Evolutionary conservation across 2,797 vertebrate species (phyloP).

Genomic region (Lophotriccus pileatus): DNA sequence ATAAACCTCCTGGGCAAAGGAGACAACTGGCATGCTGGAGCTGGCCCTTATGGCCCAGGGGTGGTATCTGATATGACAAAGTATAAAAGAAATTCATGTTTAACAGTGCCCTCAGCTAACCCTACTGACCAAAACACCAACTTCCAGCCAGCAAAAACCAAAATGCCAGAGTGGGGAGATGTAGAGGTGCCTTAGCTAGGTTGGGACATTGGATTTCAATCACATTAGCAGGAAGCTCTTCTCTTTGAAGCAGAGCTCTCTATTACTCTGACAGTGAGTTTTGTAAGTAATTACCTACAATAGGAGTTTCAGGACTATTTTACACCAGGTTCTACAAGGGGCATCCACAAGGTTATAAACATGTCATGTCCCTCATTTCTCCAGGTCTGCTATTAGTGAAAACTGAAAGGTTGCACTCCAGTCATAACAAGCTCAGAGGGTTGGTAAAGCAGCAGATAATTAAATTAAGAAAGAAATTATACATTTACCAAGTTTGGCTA

Average conservation of each 20-base stretch:
- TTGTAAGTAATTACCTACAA: neutral
- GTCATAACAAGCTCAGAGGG: neutral
- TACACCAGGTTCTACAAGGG: neutral
- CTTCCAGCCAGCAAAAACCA: neutral
- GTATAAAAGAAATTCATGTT: neutral
- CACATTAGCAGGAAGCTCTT: neutral
- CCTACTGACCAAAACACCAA: neutral
- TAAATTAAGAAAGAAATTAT: neutral
- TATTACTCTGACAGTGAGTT: neutral
- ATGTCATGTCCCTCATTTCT: neutral
- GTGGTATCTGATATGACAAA: neutral
- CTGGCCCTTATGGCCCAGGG: neutral
- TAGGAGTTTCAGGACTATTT: neutral
- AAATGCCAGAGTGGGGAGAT: neutral
- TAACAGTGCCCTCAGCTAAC: neutral
- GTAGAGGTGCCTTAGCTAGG: neutral
- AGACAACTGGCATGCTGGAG: rapidly evolving
- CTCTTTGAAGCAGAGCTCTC: neutral
- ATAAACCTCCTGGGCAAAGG: neutral
- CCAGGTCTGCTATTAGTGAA: neutral
- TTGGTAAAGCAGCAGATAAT: neutral
- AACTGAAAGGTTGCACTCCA: neutral
- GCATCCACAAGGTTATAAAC: neutral
- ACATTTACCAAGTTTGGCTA: neutral
- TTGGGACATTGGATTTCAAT: neutral